Evolutionary conservation across 2,797 vertebrate species (phyloP).

Genomic region (Podargus strigoides): DNA sequence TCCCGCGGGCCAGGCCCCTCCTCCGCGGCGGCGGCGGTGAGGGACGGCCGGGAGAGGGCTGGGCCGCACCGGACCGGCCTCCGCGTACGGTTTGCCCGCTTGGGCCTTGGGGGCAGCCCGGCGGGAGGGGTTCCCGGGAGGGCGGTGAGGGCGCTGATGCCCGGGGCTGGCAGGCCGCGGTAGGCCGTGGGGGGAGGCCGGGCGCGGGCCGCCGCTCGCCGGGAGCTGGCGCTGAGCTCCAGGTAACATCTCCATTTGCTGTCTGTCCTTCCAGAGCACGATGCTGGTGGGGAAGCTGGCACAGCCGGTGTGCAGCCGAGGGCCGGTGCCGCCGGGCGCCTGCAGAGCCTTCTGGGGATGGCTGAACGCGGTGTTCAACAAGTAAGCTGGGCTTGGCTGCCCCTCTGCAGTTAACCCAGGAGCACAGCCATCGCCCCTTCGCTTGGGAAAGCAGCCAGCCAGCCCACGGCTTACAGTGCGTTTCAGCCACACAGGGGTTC

Average conservation of each 20-base stretch:
- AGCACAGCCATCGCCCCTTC: neutral
- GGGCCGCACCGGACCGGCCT: accelerated
- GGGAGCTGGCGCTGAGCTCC: neutral
- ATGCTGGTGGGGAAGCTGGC: conserved; percentile 69
- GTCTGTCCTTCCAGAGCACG: neutral
- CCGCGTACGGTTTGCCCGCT: too few relatives aligned
- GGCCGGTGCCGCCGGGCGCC: neutral
- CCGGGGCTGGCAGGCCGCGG: accelerated
- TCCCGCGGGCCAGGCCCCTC: too few relatives aligned
- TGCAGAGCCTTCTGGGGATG: conserved; percentile 89
- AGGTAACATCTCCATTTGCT: accelerated
- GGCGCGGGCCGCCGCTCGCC: neutral
- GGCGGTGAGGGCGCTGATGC: neutral
- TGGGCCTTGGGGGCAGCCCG: neutral
- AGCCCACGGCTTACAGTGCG: accelerated
- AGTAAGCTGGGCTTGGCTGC: conserved; percentile 74
- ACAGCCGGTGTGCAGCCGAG: conserved; percentile 5
- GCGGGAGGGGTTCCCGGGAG: neutral
- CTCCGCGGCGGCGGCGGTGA: neutral
- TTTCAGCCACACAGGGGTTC: neutral
- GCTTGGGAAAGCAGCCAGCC: neutral
- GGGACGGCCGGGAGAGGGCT: neutral
- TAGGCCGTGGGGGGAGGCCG: neutral
- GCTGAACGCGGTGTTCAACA: conserved; percentile 96
- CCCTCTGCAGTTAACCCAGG: neutral